A percentile compares a stretch with the other conserved stretches of the same genome.
Conservation (phyloP, 2,797 vertebrate species). For the Gastrophryne carolinensis region DNA sequence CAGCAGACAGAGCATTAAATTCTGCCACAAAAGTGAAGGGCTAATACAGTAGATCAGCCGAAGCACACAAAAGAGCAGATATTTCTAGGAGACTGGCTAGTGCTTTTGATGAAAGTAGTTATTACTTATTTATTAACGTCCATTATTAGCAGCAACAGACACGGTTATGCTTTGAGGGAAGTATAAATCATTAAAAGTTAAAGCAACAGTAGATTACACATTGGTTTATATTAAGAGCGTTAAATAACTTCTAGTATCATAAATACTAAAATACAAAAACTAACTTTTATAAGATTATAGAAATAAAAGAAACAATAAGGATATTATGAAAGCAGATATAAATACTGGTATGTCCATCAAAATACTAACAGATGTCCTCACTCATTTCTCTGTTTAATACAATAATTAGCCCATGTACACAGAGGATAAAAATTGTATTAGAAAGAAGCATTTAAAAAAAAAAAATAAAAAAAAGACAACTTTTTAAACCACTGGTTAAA, state of each 20-base stretch:
- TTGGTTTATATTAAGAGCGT: neutral
- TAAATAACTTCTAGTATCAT: neutral
- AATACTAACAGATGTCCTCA: too few species aligned
- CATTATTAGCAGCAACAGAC: slow-evolving; percentile 21
- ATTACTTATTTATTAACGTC: slow-evolving; percentile 19
- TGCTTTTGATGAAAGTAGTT: slow-evolving; percentile 18
- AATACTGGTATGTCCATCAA: too few species aligned
- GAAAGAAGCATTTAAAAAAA: too few species aligned
- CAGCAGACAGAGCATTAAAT: neutral
- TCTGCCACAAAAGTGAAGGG: neutral
- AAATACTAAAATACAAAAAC: too few species aligned
- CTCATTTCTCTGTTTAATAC: too few species aligned
- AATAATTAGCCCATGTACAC: too few species aligned
- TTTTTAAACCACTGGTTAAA: too few species aligned
- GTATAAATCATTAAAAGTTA: neutral
- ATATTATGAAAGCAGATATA: too few species aligned
- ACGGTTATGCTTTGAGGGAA: neutral
- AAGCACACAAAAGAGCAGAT: slow-evolving; percentile 17
- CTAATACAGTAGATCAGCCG: neutral
- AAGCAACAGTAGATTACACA: neutral
- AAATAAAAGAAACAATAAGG: too few species aligned
- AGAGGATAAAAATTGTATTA: too few species aligned
- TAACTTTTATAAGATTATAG: too few species aligned
- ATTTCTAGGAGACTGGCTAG: slow-evolving; percentile 12
- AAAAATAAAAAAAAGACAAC: too few species aligned